Base-by-base conservation (phyloP, 2,113 vertebrate genomes). In the Lophura nycthemera region DNA sequence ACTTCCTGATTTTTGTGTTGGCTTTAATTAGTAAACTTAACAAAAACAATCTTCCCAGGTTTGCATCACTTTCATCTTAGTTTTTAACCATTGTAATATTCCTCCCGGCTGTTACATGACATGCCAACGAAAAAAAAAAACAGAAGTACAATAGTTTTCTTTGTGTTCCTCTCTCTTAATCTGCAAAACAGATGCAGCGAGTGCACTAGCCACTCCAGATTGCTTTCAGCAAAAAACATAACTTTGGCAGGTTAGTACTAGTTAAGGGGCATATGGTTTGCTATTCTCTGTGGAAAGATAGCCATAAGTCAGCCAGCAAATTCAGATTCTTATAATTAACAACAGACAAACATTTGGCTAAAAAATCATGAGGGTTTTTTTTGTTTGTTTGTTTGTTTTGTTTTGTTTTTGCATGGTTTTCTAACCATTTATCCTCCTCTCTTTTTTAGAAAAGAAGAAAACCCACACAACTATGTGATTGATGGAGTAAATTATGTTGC, bases 161-260 rank as follows among this genome's bases (percentile, higher is more conserved):
- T 82, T 95, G 95, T 89, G 42, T 19, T 91, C 45, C 43, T 91
- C 38, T 94, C 79, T 90, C n/a, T 34, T 96, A 83, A 96, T 95
- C 94, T 93, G 87, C 81, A 88, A 95, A 97, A 80, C 96, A 97
- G 96, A 96, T 93, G 93, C 59, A 27, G 73, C 8, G 60, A 95
- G 91, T 80, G 59, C 0, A 1, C 76, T 60, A 48, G 86, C 73
- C 56, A 66, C 36, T 67, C 69, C 82, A 72, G 83, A 83, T 86
- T 32, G 24, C 79, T 92, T 94, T 45, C 27, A 64, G 91, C 61
- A 94, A 69, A 82, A 79, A 84, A 1, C 70, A 64, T 29, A 57
- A 34, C 71, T 92, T 86, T 96, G 96, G 95, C 95, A 95, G 88
- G 83, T 96, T 92, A 83, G 64, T 77, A 65, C 66, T 38, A 69